Evolutionary conservation across 2,888 invertebrate genomes (phyloP).

Genomic region (Caenorhabditis sp.): DNA sequence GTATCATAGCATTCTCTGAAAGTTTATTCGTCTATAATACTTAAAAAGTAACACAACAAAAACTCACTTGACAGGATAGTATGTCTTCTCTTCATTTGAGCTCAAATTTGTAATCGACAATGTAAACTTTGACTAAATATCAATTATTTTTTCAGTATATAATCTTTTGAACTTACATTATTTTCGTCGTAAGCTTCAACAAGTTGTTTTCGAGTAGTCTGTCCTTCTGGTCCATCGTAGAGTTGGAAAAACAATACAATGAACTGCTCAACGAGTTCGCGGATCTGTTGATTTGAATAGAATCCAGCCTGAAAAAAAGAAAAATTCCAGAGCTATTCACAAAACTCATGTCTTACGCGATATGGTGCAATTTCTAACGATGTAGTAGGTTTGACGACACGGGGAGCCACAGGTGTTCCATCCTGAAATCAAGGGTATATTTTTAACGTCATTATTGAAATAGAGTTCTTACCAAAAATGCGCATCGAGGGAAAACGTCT

Average conservation of each 20-base stretch:
- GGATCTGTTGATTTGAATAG: conserved; percentile 45
- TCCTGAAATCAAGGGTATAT: conserved; percentile 15
- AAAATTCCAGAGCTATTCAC: neutral
- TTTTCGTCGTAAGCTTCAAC: conserved; percentile 63
- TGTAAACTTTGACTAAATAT: conserved; percentile 63
- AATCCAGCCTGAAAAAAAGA: conserved; percentile 57
- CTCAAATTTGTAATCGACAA: conserved; percentile 50
- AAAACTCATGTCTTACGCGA: neutral
- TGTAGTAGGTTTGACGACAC: conserved; percentile 8
- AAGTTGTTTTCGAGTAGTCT: conserved; percentile 53
- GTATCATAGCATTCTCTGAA: conserved; percentile 52
- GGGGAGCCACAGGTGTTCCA: conserved; percentile 34
- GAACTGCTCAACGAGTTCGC: conserved; percentile 57
- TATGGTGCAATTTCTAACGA: neutral
- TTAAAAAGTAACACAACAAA: no score
- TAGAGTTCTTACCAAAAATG: conserved; percentile 58
- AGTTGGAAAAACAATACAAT: conserved; percentile 54
- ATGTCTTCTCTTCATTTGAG: neutral
- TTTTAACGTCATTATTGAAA: no score
- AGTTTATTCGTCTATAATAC: no score
- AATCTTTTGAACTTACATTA: conserved; percentile 41
- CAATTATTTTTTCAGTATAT: neutral
- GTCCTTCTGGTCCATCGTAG: conserved; percentile 50
- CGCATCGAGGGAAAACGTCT: conserved; percentile 59
- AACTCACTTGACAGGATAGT: conserved; percentile 55